phyloP scores from a whole-genome alignment of 2,113 vertebrate genomes.

The Globicephala melas region DNA sequence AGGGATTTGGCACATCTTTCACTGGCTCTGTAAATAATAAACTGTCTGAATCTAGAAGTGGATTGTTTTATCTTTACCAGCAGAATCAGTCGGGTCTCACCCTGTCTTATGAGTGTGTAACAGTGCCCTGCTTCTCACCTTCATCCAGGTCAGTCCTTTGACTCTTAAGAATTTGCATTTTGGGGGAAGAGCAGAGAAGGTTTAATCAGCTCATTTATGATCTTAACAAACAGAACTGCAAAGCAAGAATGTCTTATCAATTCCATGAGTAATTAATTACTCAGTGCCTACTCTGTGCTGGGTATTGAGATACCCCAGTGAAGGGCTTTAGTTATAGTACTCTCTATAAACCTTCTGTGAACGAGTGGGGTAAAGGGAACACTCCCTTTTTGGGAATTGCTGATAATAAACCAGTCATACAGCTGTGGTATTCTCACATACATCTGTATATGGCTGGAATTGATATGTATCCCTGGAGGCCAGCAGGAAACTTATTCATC shows the following conservation, averaged over 20 bases:
- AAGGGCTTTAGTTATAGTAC: no score
- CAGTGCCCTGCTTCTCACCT: background rate
- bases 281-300: background rate
- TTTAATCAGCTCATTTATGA: background rate
- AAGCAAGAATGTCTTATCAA: background rate
- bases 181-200: background rate
- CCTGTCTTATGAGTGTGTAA: background rate
- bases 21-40: background rate
- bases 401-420: background rate
- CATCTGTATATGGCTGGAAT: background rate
- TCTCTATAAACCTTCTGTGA: background rate
- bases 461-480: background rate
- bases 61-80: background rate
- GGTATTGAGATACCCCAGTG: background rate
- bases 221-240: background rate
- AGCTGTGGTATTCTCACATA: slow-evolving; percentile 66
- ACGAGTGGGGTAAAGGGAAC: background rate
- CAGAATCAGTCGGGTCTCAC: background rate
- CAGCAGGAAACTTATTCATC: background rate
- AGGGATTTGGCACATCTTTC: background rate
- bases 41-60: no score
- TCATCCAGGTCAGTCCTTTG: background rate
- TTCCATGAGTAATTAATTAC: no score
- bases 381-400: background rate
- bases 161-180: background rate